Evolutionary conservation across 1,140 invertebrate species (phyloP).

Genomic region (Drosophila nigrodunni): DNA sequence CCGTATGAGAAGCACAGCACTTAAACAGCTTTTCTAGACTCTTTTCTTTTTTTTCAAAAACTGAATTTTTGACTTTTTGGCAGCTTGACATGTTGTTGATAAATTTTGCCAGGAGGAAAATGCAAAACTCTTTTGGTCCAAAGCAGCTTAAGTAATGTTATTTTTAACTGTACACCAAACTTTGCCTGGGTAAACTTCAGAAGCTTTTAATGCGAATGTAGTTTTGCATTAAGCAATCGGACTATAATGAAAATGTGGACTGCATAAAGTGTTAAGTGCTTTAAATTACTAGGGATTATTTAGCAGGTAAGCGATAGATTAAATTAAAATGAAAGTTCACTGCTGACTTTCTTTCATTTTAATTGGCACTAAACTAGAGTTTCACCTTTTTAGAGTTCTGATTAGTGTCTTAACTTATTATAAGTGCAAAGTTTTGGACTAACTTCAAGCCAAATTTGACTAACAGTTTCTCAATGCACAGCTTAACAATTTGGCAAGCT

Average conservation of each 20-base stretch:
- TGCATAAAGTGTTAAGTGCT: conserved; percentile 32
- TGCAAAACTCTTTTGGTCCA: conserved; percentile 11
- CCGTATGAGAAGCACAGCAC: conserved; percentile 12
- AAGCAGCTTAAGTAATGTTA: conserved; percentile 53
- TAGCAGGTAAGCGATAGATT: conserved; percentile 64
- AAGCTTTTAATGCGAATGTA: conserved; percentile 66
- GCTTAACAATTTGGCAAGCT: not conserved
- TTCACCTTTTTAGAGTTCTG: conserved; percentile 10
- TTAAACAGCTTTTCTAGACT: not conserved
- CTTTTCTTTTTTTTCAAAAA: not conserved
- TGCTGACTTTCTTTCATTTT: not conserved
- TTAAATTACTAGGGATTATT: conserved; percentile 41
- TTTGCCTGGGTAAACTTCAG: conserved; percentile 37
- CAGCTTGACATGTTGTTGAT: conserved; percentile 68
- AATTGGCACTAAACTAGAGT: conserved; percentile 21
- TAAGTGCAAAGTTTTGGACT: not conserved
- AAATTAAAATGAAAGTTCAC: conserved; percentile 72
- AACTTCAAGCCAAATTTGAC: conserved; percentile 25
- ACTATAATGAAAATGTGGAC: conserved; percentile 30
- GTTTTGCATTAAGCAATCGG: conserved; percentile 49
- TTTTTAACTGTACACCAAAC: conserved; percentile 51
- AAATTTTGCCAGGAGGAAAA: conserved; percentile 15
- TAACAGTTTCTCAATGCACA: conserved; percentile 38
- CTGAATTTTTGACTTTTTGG: conserved; percentile 51
- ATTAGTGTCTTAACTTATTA: conserved; percentile 37